Evolutionary conservation across 2,113 vertebrate species (phyloP), one percentile per base, ranked within the genome.

Genomic region (Labeo catla): DNA sequence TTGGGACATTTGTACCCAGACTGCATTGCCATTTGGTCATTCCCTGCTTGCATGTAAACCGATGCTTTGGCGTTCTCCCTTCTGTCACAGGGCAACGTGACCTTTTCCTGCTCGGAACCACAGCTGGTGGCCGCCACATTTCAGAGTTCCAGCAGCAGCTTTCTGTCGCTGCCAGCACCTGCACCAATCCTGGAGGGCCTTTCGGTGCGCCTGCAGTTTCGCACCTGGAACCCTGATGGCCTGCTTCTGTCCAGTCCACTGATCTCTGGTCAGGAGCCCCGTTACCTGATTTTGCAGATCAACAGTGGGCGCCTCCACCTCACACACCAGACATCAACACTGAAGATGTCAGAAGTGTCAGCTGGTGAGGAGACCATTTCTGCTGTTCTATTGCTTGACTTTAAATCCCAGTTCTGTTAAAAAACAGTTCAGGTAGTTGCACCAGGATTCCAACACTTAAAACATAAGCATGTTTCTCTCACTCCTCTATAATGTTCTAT

Each of bases 211-310:
- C 96, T 97, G 91, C 96, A 97, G 92, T 96, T 97, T 92, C 94
- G 96, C 84, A 97, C 96, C 0, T 97, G 96, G 96, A 97, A 97
- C 89, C 89, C 91, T 45, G 94, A 96, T 0, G 95, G 96, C n/a
- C 94, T 97, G 16, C 95, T 97, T 68, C 90, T 97, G 54, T 96
- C 95, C 89, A 94, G 94, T 0, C 87, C 91, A 49, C 90, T 97
- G 34, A 94, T 94, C 72, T 93, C 84, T 8, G 66, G 77, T 39
- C 36, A 91, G 91, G 94, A 92, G 85, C 94, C 94, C 0, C 94
- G 92, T 23, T 89, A 91, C 16, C 93, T 96, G 76, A 87, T 95
- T 73, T 89, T 97, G 82, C 94, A 93, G 80, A 92, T 97, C 86
- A 93, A 88, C 47, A 89, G 84, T 9, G 96, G 96, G 2, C 93